Evolutionary conservation across 2,113 vertebrate genomes (phyloP), one percentile per base, ranked within the genome.

Genomic region (Furnarius figulus): DNA sequence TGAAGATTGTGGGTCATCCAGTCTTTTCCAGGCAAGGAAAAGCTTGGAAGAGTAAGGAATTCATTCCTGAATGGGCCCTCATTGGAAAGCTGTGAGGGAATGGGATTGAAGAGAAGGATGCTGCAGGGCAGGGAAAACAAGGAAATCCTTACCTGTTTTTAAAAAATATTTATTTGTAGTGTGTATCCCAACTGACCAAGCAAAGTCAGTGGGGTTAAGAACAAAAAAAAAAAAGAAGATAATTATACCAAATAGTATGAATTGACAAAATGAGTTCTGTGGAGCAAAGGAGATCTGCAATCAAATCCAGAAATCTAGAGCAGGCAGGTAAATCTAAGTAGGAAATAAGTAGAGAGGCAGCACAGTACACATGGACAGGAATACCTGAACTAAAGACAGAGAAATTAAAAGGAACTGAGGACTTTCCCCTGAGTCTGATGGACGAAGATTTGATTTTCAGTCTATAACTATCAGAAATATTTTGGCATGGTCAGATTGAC

Each of bases 151-250:
- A 52, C 9, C 18, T 33, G 2, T 85, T 92, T 80, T 85, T 46
- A 37, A 65, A 94, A 91, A 92, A 78, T 30, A 93, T 78, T 92
- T 93, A 66, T 83, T 91, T 87, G 35, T 63, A 78, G 65, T 16
- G 15, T 65, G 30, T 31, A 79, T 77, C 35, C 25, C 49, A 89
- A 78, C 31, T 16, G 70, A 89, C 56, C 50, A 72, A 62, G 53
- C 37, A 63, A 67, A 68, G 35, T 30, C 52, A 47, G 50, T 27
- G 68, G 16, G 24, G 12, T 33, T 49, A 87, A 80, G 56, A 74
- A 75, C 42, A 75, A 79, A 40, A 9, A 56, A 70, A 25, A 27
- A n/a, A 39, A 39, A 55, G 8, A 21, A 46, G 25, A 12, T 23
- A 15, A 71, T 77, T 27, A 30, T 23, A 58, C 16, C 27, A n/a